Evolutionary conservation across 2,888 invertebrate genomes (phyloP), one percentile per base, ranked within the genome.

Genomic region (Petrolisthes cinctipes): DNA sequence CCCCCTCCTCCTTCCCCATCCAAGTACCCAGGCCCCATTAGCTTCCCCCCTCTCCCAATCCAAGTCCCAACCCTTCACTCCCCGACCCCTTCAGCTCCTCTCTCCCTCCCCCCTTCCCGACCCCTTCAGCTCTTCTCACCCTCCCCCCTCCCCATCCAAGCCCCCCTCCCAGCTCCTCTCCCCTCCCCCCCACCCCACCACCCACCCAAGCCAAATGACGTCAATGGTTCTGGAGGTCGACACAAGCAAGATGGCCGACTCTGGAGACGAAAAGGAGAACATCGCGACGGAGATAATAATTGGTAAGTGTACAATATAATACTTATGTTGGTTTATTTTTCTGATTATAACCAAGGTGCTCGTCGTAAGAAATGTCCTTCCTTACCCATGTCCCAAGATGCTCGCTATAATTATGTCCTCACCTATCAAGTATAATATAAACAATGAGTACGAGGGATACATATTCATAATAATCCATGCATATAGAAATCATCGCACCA

Each of bases 201-300:
- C 68, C 0, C 68, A 57, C 61, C 5, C n/a, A 7, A 11, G 0
- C 78, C 7, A 14, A 0, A 54, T 54, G 73, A n/a, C 73, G 73
- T 73, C 78, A 79, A 83, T 83, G 83, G 7, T 57, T 53, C 83
- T 76, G 2, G 83, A 83, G 56, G 83, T 75, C 4, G 76, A 57
- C n/a, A 5, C 76, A 3, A 14, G 76, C 76, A 83, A 83, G 83
- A 83, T 83, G 83, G 76, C 83, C 37, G 83, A 71, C 73, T 17
- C 75, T 4, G 54, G 54, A 37, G 83, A 83, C 37, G 83, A 83
- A 9, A 83, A 83, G 61, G 83, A 83, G 76, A 83, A 83, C 76
- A 76, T 83, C 17, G 76, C 75, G 2, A 61, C 56, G 1, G 76
- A 83, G 11, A 17, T 76, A 37, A 17, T 76, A 14, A 23, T 83